A percentile compares a stretch with the other conserved stretches of the same genome.
These are phyloP conservation scores for Salpingus planirostris DNA, from an alignment of 2,888 invertebrate genomes.

Conservation along the genomic window DNA sequence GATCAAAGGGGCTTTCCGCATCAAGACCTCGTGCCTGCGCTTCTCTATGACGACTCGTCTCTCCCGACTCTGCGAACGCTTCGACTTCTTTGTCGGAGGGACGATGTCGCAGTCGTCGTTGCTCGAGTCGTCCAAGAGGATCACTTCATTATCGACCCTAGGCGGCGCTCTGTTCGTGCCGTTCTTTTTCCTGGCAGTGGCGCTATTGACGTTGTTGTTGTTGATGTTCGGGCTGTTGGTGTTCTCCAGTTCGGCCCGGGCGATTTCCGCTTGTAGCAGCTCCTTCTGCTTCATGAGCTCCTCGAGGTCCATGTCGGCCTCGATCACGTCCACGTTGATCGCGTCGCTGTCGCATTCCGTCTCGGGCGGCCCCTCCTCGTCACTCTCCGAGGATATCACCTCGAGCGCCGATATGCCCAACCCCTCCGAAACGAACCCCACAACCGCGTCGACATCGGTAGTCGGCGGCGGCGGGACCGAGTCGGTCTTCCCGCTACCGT, in stretches of 20 bases:
- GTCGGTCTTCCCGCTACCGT: constrained; percentile 16
- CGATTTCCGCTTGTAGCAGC: constrained; percentile 70
- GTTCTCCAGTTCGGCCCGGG: constrained; percentile 55
- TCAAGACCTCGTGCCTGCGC: constrained; percentile 16
- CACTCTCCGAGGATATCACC: constrained; percentile 60
- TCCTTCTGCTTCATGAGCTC: constrained; percentile 87
- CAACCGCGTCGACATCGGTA: constrained; percentile 44
- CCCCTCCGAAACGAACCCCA: constrained; percentile 44
- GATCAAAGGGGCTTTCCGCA: constrained; percentile 14
- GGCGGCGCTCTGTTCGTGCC: constrained; percentile 31
- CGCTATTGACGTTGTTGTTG: no score
- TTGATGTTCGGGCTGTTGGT: constrained; percentile 11
- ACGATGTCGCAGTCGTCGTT: constrained; percentile 47
- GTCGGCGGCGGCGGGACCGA: no score
- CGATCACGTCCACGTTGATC: constrained; percentile 60
- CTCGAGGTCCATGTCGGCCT: constrained; percentile 79
- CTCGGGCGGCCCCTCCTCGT: constrained; percentile 49
- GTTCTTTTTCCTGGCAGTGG: no score
- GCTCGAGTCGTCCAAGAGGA: constrained; percentile 58
- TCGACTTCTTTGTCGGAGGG: constrained; percentile 28
- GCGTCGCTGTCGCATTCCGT: constrained; percentile 63
- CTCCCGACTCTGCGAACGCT: constrained; percentile 39
- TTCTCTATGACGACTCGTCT: constrained; percentile 39
- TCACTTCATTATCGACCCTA: constrained; percentile 47
- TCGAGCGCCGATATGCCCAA: constrained; percentile 45